phyloP scores from a whole-genome alignment of 2,888 invertebrate species.

The Nemoura dubitans region DNA sequence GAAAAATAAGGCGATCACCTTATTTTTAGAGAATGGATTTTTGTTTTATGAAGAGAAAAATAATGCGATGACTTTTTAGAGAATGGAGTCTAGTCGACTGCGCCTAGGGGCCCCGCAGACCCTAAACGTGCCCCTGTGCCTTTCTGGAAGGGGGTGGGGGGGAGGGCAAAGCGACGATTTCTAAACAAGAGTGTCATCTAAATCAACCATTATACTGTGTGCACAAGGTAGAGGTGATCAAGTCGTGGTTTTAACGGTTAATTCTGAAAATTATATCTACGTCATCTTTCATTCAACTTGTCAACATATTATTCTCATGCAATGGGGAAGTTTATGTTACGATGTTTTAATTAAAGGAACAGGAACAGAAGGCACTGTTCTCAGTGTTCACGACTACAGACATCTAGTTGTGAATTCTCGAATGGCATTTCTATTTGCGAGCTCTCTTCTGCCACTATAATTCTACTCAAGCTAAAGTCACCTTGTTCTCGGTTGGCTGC shows the following conservation, averaged over 20 bases:
- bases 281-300: constrained; percentile 29
- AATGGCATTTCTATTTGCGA: neutral
- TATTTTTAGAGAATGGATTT: no score
- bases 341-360: constrained; percentile 42
- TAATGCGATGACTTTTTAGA: no score
- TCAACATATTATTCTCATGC: constrained; percentile 17
- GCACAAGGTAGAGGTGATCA: neutral
- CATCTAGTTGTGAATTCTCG: neutral
- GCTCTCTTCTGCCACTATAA: neutral
- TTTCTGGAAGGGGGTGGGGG: no score
- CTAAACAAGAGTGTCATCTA: neutral
- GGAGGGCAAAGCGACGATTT: neutral
- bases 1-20: no score
- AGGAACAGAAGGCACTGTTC: neutral
- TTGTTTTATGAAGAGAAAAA: no score
- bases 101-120: no score
- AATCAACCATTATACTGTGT: neutral
- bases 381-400: neutral
- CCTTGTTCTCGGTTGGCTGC: neutral
- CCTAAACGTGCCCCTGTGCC: no score
- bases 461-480: neutral
- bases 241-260: constrained; percentile 7
- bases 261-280: neutral
- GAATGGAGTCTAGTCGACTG: no score
- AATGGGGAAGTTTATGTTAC: constrained; percentile 33